A percentile compares a stretch with the other conserved stretches of the same genome.
Conservation (phyloP, 2,888 invertebrate species). For the Heteromurus nitidus region DNA sequence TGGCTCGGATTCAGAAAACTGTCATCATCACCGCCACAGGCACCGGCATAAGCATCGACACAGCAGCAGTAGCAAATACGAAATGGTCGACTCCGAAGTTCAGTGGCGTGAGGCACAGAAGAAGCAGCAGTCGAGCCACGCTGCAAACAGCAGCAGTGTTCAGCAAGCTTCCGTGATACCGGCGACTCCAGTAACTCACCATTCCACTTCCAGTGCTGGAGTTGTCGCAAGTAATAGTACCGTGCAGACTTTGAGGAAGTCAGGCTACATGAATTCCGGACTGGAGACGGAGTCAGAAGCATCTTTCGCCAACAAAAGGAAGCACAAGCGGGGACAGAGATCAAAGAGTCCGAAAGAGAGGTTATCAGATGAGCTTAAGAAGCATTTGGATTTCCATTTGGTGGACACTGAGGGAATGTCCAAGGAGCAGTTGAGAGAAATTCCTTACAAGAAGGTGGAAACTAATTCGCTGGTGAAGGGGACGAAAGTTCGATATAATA, state of each 20-base stretch:
- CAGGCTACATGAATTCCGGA: conserved; percentile 76
- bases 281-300: conserved; percentile 77
- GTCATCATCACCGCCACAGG: conserved; percentile 76
- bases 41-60: conserved; percentile 73
- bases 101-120: conserved; percentile 93
- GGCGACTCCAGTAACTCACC: conserved; percentile 48
- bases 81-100: conserved; percentile 89
- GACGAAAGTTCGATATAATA: conserved; percentile 67
- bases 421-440: conserved; percentile 89
- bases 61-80: conserved; percentile 76
- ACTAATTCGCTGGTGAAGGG: conserved; percentile 74
- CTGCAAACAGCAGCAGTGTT: conserved; percentile 78
- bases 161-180: conserved; percentile 79
- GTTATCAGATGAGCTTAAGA: conserved; percentile 86
- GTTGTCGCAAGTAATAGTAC: not conserved
- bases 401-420: conserved; percentile 93
- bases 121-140: conserved; percentile 78
- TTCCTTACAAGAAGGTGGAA: conserved; percentile 91
- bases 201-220: not conserved
- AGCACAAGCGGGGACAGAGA: conserved; percentile 76
- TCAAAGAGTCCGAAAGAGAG: conserved; percentile 83
- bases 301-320: conserved; percentile 75
- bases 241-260: conserved; percentile 68
- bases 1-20: conserved; percentile 83
- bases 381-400: conserved; percentile 90